Evolutionary conservation across 2,797 vertebrate genomes (phyloP).

Genomic region (Menidia menidia): DNA sequence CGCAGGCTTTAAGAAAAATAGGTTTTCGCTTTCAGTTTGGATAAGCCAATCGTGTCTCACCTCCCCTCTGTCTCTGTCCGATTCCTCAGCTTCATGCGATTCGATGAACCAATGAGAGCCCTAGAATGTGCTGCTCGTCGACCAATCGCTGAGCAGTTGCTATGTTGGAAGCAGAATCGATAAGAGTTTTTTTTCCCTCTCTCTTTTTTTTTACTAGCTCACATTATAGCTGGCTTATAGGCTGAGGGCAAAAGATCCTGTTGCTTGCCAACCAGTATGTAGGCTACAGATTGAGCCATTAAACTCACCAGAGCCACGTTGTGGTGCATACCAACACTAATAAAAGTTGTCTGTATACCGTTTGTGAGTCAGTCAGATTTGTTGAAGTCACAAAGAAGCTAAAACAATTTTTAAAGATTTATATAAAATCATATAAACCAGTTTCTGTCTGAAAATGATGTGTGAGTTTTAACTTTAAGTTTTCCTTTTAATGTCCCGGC

Average conservation of each 20-base stretch:
- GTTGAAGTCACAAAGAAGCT: slow-evolving; percentile 26
- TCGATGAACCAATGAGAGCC: slow-evolving; percentile 60
- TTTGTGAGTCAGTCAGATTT: slow-evolving; percentile 1
- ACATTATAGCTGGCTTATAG: slow-evolving; percentile 72
- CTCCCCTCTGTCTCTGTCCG: slow-evolving; percentile 80
- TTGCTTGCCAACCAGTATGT: slow-evolving; percentile 68
- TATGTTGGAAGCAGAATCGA: slow-evolving; percentile 81
- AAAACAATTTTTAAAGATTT: not conserved
- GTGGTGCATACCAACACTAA: slow-evolving; percentile 12
- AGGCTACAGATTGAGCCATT: slow-evolving; percentile 45
- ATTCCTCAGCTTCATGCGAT: slow-evolving; percentile 56
- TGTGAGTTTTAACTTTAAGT: not conserved
- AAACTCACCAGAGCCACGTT: slow-evolving; percentile 37
- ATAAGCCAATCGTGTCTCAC: slow-evolving; percentile 70
- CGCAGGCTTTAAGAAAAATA: slow-evolving; percentile 66
- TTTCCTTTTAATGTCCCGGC: no score
- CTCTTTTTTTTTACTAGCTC: slow-evolving; percentile 57
- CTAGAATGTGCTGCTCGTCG: slow-evolving; percentile 8
- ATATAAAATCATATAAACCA: no score
- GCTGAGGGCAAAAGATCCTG: slow-evolving; percentile 60
- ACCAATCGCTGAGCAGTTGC: slow-evolving; percentile 79
- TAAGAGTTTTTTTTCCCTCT: slow-evolving; percentile 56
- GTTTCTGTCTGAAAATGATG: no score
- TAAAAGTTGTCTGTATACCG: slow-evolving; percentile 8
- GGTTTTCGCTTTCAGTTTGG: slow-evolving; percentile 77